These are phyloP conservation scores for Phrynosoma blainvillii DNA, from an alignment of 2,113 vertebrate genomes.

Conservation along the genomic window DNA sequence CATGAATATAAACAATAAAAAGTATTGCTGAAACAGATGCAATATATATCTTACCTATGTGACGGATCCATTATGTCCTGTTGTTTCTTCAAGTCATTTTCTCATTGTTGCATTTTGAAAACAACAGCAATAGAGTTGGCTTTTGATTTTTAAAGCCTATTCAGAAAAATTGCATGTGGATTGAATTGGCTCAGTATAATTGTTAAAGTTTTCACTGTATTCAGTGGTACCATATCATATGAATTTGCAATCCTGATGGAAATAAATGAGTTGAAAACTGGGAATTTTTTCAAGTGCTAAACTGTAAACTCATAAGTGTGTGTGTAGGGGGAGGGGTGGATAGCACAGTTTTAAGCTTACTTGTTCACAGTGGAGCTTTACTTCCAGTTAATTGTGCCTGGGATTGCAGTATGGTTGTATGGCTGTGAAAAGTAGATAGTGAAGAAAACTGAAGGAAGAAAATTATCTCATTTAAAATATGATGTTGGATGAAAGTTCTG, in stretches of 20 bases:
- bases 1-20: conserved; percentile 41
- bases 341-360: no score
- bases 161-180: conserved; percentile 33
- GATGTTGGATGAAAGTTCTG: no score
- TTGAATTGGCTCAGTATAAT: conserved; percentile 15
- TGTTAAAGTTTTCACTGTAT: conserved; percentile 26
- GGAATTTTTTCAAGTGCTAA: conserved; percentile 48
- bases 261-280: conserved; percentile 20
- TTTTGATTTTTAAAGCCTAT: conserved; percentile 4
- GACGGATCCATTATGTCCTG: conserved; percentile 25
- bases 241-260: conserved; percentile 19
- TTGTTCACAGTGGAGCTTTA: no score
- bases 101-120: conserved; percentile 18
- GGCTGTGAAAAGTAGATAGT: no score
- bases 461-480: no score
- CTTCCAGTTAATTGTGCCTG: no score
- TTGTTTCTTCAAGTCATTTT: conserved; percentile 43
- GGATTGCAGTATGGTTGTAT: no score
- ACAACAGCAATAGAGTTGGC: conserved; percentile 32
- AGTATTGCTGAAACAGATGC: conserved; percentile 28
- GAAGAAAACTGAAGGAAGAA: no score
- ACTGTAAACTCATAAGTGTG: conserved; percentile 40
- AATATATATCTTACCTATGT: not conserved
- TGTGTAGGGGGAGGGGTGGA: not conserved
- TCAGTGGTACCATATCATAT: conserved; percentile 44